A percentile compares a stretch with the other conserved stretches of the same genome.
phyloP scores from a whole-genome alignment of 2,797 vertebrate genomes.

The Chelidonichthys spinosus region DNA sequence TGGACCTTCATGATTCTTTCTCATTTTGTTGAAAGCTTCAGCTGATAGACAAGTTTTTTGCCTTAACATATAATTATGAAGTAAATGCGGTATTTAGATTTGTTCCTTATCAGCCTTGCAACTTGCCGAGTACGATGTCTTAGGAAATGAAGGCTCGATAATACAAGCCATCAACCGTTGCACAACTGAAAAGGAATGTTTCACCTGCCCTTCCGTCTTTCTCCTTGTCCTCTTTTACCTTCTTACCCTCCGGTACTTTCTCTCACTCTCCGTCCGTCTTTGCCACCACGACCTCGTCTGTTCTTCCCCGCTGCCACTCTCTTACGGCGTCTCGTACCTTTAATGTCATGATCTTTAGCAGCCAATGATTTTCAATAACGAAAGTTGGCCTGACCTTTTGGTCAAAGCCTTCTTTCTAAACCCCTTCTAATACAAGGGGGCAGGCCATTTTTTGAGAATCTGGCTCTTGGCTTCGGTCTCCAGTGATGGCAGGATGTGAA shows the following conservation, averaged over 20 bases:
- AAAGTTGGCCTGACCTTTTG: slow-evolving; percentile 80
- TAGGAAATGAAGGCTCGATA: no score
- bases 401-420: slow-evolving; percentile 63
- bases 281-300: slow-evolving; percentile 23
- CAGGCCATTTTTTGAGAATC: slow-evolving; percentile 26
- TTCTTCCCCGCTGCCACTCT: slow-evolving; percentile 25
- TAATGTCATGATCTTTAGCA: slow-evolving; percentile 84
- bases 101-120: not conserved
- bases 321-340: slow-evolving; percentile 53
- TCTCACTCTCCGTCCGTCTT: slow-evolving; percentile 19
- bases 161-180: no score
- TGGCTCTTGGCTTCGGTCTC: slow-evolving; percentile 19
- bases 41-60: no score
- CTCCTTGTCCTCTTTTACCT: not conserved
- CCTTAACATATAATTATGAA: not conserved
- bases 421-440: slow-evolving; percentile 38
- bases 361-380: slow-evolving; percentile 82
- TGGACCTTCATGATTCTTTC: no score
- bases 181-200: not conserved
- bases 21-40: no score
- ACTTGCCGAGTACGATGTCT: no score
- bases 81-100: no score
- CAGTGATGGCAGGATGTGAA: slow-evolving; percentile 37
- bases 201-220: not conserved
- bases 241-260: not conserved